phyloP scores from a whole-genome alignment of 2,113 vertebrate genomes.

The cattle (Bos taurus) region DNA sequence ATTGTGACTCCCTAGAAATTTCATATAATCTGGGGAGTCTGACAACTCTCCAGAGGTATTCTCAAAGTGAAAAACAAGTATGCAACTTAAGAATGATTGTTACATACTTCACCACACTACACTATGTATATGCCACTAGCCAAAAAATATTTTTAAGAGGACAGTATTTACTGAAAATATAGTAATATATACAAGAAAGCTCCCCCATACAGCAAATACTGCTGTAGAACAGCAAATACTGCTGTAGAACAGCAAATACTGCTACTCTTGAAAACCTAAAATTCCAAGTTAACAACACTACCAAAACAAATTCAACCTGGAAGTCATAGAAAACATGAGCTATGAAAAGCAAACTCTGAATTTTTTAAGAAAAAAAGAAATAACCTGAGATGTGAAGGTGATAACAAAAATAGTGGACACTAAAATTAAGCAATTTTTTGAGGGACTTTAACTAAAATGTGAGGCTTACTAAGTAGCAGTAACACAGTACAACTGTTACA shows the following conservation, averaged over 20 bases:
- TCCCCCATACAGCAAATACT: background rate
- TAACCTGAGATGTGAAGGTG: background rate
- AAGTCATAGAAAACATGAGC: background rate
- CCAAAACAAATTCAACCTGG: background rate
- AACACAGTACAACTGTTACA: background rate
- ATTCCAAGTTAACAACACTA: background rate
- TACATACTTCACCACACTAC: background rate
- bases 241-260: background rate
- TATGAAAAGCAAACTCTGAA: conserved; percentile 14
- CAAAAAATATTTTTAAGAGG: background rate
- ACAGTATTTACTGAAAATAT: background rate
- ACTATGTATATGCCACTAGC: background rate
- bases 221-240: background rate
- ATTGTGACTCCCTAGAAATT: conserved; percentile 54
- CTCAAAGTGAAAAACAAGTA: conserved; percentile 24
- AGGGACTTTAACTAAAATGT: background rate
- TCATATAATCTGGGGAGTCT: background rate
- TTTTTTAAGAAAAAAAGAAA: background rate
- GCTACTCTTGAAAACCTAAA: background rate
- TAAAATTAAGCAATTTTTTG: background rate
- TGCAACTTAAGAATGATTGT: background rate
- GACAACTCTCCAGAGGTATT: background rate
- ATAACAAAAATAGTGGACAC: background rate
- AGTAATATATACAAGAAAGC: background rate
- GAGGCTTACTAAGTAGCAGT: background rate